A percentile compares a stretch with the other conserved stretches of the same genome.
These are phyloP conservation scores for Conus betulinus DNA, from an alignment of 1,140 invertebrate genomes.

Conservation along the genomic window DNA sequence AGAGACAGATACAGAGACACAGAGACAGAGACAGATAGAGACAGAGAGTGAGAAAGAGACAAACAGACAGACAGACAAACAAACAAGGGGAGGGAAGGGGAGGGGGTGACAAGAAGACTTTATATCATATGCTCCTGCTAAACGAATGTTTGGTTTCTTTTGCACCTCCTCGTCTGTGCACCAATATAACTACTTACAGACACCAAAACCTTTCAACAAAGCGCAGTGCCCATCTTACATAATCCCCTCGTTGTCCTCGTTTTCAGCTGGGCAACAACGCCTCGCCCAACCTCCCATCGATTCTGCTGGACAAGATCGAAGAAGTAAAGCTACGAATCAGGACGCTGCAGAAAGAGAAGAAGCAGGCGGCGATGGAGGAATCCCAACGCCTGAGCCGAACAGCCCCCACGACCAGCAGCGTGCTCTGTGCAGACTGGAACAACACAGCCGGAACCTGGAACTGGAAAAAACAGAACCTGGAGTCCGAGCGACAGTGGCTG, in stretches of 20 bases:
- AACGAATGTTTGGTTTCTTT: too few relatives aligned
- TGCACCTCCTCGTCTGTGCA: background rate
- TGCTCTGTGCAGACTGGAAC: conserved; percentile 21
- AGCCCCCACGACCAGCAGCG: conserved; percentile 7
- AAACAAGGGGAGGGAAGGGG: too few relatives aligned
- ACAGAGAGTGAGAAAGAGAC: background rate
- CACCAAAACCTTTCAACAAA: background rate
- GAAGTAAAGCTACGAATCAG: conserved; percentile 27
- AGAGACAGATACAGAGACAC: background rate
- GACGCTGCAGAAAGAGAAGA: conserved; percentile 35
- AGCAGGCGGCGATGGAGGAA: conserved; percentile 27
- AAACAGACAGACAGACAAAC: too few relatives aligned
- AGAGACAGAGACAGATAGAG: background rate
- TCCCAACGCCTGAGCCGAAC: background rate
- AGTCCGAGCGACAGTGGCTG: conserved; percentile 27
- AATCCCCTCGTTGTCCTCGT: background rate
- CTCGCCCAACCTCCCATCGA: conserved; percentile 9
- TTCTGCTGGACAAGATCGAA: conserved; percentile 44
- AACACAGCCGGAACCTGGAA: conserved; percentile 27
- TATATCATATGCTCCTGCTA: too few relatives aligned
- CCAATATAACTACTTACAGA: background rate
- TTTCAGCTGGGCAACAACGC: background rate
- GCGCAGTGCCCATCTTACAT: too few relatives aligned
- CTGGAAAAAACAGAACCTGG: conserved; percentile 21
- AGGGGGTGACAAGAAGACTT: too few relatives aligned